A percentile compares a stretch with the other conserved stretches of the same genome.
These are phyloP conservation scores for Mus spretus DNA, from an alignment of 2,797 vertebrate species.

Conservation along the genomic window DNA sequence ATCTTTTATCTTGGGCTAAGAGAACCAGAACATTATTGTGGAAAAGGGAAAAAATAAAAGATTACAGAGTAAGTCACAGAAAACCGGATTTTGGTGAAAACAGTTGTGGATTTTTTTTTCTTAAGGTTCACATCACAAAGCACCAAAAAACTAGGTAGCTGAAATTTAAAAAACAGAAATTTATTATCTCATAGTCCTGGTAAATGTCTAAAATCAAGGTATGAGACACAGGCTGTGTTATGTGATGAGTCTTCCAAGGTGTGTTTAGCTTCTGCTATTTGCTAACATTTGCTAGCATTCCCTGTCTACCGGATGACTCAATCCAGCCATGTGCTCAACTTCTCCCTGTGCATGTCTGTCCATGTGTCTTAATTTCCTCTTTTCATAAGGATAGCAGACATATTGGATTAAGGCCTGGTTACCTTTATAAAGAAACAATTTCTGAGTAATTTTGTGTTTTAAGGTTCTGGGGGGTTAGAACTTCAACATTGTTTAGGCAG, in stretches of 20 bases:
- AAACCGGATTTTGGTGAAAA: conserved; percentile 6
- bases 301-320: neutral
- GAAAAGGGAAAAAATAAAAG: conserved; percentile 23
- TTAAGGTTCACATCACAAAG: neutral
- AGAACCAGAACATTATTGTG: neutral
- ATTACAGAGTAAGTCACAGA: neutral
- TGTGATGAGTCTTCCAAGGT: neutral
- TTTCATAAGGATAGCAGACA: conserved; percentile 29
- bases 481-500: neutral
- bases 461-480: neutral
- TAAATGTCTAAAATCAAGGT: neutral
- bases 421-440: neutral
- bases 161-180: neutral
- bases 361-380: conserved; percentile 43
- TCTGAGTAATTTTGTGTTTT: conserved; percentile 50
- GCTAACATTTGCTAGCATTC: neutral
- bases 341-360: neutral
- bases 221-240: neutral
- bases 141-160: conserved; percentile 1
- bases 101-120: neutral
- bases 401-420: neutral
- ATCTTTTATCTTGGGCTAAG: conserved; percentile 1
- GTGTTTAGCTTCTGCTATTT: neutral
- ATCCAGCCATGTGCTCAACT: neutral
- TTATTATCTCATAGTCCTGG: neutral